These are phyloP conservation scores for Oxystoma pomonae DNA, from an alignment of 2,888 invertebrate species.

Conservation along the genomic window DNA sequence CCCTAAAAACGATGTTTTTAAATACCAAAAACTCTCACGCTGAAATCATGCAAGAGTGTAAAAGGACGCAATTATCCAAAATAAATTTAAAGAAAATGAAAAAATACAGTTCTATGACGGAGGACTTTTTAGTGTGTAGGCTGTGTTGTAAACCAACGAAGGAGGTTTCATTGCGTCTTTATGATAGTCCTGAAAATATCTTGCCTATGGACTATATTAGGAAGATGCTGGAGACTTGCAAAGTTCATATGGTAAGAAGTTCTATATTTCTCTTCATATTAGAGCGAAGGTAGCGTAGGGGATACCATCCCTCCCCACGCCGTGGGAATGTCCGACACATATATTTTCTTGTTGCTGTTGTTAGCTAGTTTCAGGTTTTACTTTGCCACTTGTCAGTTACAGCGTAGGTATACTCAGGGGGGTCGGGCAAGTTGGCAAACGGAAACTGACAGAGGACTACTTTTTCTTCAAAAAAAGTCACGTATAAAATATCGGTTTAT, in stretches of 20 bases:
- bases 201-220: constrained; percentile 9
- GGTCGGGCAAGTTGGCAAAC: too few relatives aligned
- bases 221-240: constrained; percentile 7
- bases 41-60: background rate
- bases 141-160: constrained; percentile 13
- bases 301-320: too few relatives aligned
- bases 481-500: too few relatives aligned
- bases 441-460: too few relatives aligned
- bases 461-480: too few relatives aligned
- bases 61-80: background rate
- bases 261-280: too few relatives aligned
- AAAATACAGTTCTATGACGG: constrained; percentile 1
- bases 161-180: constrained; percentile 6
- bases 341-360: too few relatives aligned
- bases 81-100: background rate
- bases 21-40: background rate
- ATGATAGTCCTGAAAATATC: constrained; percentile 11
- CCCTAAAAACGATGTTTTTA: background rate
- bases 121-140: constrained; percentile 11
- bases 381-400: too few relatives aligned
- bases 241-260: constrained; percentile 3
- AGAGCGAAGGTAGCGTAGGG: too few relatives aligned
- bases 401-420: too few relatives aligned
- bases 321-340: too few relatives aligned
- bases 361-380: too few relatives aligned